phyloP scores from a whole-genome alignment of 1,140 invertebrate species.

The Pomacea maculata region DNA sequence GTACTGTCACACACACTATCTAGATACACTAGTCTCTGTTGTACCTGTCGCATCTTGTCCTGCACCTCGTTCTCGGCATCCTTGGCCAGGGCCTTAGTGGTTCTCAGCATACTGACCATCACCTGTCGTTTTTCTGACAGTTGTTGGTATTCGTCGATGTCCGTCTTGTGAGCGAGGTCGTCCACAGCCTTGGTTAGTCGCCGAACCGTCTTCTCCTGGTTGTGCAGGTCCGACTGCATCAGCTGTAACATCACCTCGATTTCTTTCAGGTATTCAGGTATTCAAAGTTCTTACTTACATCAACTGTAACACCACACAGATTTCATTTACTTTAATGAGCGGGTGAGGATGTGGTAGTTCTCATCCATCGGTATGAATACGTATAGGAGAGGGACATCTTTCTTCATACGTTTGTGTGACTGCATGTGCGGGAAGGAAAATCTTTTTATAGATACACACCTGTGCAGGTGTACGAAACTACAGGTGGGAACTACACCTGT shows the following conservation, averaged over 20 bases:
- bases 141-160: slow-evolving; percentile 70
- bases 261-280: no score
- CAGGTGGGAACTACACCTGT: no score
- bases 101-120: slow-evolving; percentile 88
- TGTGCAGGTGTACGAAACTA: no score
- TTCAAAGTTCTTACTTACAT: no score
- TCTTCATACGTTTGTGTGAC: background rate
- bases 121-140: slow-evolving; percentile 77
- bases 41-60: slow-evolving; percentile 80
- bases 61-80: slow-evolving; percentile 91
- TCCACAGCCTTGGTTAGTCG: slow-evolving; percentile 84
- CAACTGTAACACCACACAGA: no score
- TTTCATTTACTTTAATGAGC: no score
- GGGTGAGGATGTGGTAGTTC: no score
- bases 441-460: background rate
- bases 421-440: background rate
- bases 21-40: no score
- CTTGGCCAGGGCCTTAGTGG: slow-evolving; percentile 85
- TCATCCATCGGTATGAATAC: background rate
- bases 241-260: slow-evolving; percentile 35
- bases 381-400: background rate
- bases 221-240: slow-evolving; percentile 51
- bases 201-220: slow-evolving; percentile 55
- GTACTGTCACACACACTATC: no score
- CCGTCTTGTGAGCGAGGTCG: slow-evolving; percentile 74